phyloP scores from a whole-genome alignment of 2,888 invertebrate genomes.

The Rhyacophila evoluta region DNA sequence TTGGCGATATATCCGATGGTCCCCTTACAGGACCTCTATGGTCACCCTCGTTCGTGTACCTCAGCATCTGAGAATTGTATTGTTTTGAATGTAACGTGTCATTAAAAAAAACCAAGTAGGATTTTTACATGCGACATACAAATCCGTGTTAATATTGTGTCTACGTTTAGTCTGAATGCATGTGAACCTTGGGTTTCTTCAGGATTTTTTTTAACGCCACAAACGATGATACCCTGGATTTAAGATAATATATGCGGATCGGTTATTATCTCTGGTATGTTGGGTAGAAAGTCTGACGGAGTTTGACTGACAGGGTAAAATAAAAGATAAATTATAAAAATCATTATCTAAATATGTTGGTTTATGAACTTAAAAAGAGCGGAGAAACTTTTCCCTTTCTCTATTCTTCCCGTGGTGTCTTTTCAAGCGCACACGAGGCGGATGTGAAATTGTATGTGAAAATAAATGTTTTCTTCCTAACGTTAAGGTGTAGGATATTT shows the following conservation, averaged over 20 bases:
- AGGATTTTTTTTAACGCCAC: conserved; percentile 2
- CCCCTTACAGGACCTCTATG: neutral
- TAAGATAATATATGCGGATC: neutral
- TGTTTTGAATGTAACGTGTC: neutral
- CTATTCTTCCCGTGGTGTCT: conserved; percentile 28
- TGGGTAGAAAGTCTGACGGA: conserved; percentile 39
- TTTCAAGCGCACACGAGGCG: neutral
- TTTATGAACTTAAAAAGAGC: conserved; percentile 34
- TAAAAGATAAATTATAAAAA: neutral
- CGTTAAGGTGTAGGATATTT: conserved; percentile 40
- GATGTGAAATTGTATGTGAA: conserved; percentile 41
- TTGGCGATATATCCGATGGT: conserved; percentile 11
- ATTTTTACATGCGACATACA: neutral
- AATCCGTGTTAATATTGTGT: conserved; percentile 12
- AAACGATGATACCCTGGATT: neutral
- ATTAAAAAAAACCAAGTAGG: neutral
- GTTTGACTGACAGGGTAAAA: conserved; percentile 43
- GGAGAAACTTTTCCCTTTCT: conserved; percentile 34
- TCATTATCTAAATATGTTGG: conserved; percentile 27
- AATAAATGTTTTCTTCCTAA: conserved; percentile 47
- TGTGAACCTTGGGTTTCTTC: conserved; percentile 27
- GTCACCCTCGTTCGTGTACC: neutral
- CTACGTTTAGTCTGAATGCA: conserved; percentile 11
- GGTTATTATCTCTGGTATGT: neutral
- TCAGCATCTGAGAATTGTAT: conserved; percentile 2